These are phyloP conservation scores for Nephila pilipes DNA, from an alignment of 1,140 invertebrate genomes.

Conservation along the genomic window DNA sequence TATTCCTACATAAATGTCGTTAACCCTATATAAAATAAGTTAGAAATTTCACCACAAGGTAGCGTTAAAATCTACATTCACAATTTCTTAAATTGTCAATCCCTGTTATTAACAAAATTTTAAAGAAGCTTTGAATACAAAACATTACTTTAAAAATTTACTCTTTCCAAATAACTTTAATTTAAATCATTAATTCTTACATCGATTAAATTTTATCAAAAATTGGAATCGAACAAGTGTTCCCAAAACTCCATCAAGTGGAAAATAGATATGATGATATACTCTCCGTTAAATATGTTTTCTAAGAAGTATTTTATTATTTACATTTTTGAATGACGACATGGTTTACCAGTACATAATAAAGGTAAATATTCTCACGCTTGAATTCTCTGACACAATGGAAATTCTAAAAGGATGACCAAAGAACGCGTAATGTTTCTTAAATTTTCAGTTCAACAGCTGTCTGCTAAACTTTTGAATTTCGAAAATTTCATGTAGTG, in stretches of 20 bases:
- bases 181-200: no score
- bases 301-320: not conserved
- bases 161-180: not conserved
- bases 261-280: not conserved
- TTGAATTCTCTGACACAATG: not conserved
- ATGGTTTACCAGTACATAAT: not conserved
- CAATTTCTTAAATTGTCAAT: no score
- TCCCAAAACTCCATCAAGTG: constrained; percentile 29
- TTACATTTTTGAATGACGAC: not conserved
- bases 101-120: no score
- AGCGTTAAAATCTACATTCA: not conserved
- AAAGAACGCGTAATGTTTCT: not conserved
- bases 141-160: not conserved
- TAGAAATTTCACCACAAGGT: not conserved
- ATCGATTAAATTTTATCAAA: not conserved
- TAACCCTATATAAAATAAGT: no score
- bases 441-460: not conserved
- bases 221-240: not conserved
- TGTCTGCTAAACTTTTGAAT: not conserved
- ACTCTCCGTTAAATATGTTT: not conserved
- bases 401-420: not conserved
- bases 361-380: not conserved
- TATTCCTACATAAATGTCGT: no score
- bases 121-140: no score
- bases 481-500: no score